phyloP scores from a whole-genome alignment of 2,888 invertebrate species.

The Trissolcus japonicus region DNA sequence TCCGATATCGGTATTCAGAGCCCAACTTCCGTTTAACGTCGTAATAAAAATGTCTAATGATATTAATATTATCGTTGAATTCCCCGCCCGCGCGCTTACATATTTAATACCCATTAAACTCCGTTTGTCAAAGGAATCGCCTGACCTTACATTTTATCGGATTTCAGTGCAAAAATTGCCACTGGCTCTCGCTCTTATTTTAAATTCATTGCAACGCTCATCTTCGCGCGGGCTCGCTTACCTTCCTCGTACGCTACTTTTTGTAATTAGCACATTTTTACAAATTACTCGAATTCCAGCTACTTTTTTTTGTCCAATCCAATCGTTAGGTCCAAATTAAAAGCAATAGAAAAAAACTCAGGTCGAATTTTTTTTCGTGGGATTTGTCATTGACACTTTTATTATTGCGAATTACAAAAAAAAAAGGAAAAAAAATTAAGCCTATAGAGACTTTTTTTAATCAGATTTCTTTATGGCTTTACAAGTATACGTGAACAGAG shows the following conservation, averaged over 20 bases:
- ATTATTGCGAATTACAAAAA: too few species aligned
- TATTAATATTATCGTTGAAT: constrained; percentile 44
- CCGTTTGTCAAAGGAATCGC: constrained; percentile 33
- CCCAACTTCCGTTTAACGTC: constrained; percentile 28
- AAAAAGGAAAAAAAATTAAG: neutral
- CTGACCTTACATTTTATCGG: constrained; percentile 41
- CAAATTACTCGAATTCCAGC: too few species aligned
- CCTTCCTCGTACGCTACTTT: constrained; percentile 31
- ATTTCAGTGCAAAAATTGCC: constrained; percentile 18
- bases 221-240: constrained; percentile 18
- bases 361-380: too few species aligned
- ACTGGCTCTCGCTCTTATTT: constrained; percentile 17
- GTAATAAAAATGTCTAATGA: constrained; percentile 43
- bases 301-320: too few species aligned
- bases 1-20: constrained; percentile 44
- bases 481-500: constrained; percentile 67
- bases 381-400: too few species aligned
- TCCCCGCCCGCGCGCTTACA: constrained; percentile 24
- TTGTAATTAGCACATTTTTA: constrained; percentile 1
- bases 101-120: constrained; percentile 38
- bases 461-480: constrained; percentile 75
- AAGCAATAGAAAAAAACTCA: too few species aligned
- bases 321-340: too few species aligned
- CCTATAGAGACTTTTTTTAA: constrained; percentile 47
- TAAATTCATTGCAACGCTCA: constrained; percentile 26